Percentiles rank a stretch among this genome's conserved stretches.
Evolutionary conservation across 1,140 invertebrate genomes (phyloP).

Genomic region (Drosophila sechellia): DNA sequence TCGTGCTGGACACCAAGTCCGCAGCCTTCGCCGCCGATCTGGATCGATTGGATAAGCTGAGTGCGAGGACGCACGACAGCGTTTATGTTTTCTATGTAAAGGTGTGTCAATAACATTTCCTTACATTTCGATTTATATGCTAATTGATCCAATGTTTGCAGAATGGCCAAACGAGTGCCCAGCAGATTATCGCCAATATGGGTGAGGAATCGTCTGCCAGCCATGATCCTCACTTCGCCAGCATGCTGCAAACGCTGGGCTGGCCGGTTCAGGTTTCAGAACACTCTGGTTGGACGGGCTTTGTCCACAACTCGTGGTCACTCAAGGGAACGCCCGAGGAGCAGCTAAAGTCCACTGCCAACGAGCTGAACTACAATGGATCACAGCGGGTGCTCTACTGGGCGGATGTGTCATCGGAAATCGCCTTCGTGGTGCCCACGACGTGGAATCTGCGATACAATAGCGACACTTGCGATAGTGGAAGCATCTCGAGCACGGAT

Average conservation of each 20-base stretch:
- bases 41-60: conserved; percentile 90
- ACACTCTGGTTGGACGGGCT: conserved; percentile 96
- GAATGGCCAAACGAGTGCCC: conserved; percentile 89
- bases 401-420: conserved; percentile 97
- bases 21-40: conserved; percentile 90
- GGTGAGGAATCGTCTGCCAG: conserved; percentile 85
- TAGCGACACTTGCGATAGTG: conserved; percentile 84
- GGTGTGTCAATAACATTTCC: conserved; percentile 87
- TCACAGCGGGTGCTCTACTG: conserved; percentile 94
- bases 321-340: conserved; percentile 74
- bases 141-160: conserved; percentile 92
- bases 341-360: conserved; percentile 41
- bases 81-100: conserved; percentile 98
- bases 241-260: conserved; percentile 93
- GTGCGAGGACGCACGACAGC: conserved; percentile 94
- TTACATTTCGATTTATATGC: neutral
- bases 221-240: conserved; percentile 88
- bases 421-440: conserved; percentile 97
- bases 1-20: conserved; percentile 90
- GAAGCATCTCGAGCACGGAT: conserved; percentile 83
- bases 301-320: conserved; percentile 92
- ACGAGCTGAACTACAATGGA: conserved; percentile 84
- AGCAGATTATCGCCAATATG: conserved; percentile 94
- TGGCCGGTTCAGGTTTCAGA: conserved; percentile 92
- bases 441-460: conserved; percentile 84